Base-by-base conservation (phyloP, 1,140 invertebrate genomes). In the Scaptodrosophila lebanonensis region DNA sequence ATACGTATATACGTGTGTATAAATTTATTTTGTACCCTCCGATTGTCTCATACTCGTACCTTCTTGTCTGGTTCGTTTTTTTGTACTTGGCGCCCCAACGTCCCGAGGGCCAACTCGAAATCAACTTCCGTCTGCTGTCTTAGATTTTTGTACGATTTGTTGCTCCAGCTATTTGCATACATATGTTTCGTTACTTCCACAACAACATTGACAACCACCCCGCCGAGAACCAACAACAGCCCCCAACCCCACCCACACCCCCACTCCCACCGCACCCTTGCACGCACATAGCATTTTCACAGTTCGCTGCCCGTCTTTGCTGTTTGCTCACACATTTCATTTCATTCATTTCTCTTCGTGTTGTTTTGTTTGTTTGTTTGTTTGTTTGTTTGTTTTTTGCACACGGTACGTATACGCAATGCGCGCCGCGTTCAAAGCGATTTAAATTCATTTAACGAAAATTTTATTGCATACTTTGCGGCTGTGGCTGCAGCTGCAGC, bases 381-480 rank as follows among this genome's bases (percentile, higher is more conserved):
- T n/a, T n/a, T n/a, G n/a, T n/a, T n/a, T n/a, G 38, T 33, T 17
- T 18, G 7, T 11, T 12, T 25, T 8, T 12, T 17, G 27, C 9
- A 29, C 11, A 49, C 47, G 25, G 29, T 64, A 49, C 49, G 61
- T 48, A 60, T 60, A 65, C 54, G 61, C 48, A 64, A 60, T 35
- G 56, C 54, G 36, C 56, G 58, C 20, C 52, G 30, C 36, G 29
- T 43, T 50, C 53, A 5, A 5, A 29, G 9, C 27, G 9, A 62
- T 62, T 62, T 57, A 50, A 62, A 62, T 62, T 62, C 59, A 62
- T 62, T 62, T 62, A 53, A 52, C 45, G 44, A 29, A 29, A 64
- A 59, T 65, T 60, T 65, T 42, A 65, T 65, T 65, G 62, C 62
- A 59, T 60, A 65, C 57, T 65, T 65, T 53, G 48, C 38, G 56